Conservation (phyloP, 2,113 vertebrate species). For the Eptesicus fuscus region DNA sequence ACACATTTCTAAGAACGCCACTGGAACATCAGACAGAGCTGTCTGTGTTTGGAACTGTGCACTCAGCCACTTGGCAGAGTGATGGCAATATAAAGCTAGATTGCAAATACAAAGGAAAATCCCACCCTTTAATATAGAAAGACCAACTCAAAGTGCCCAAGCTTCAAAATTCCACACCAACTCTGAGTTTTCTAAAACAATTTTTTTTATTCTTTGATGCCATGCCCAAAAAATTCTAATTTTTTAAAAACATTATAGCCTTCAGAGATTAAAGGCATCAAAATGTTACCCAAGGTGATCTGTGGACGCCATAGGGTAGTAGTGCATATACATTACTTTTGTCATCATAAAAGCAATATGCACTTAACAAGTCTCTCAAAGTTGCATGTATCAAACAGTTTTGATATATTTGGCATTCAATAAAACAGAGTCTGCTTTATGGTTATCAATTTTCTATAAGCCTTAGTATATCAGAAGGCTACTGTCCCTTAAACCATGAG, state of each 20-base stretch:
- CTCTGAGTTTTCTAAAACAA: not conserved
- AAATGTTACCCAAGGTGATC: not conserved
- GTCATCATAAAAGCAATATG: not conserved
- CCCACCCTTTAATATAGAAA: not conserved
- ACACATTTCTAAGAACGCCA: conserved; percentile 30
- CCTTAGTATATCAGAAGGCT: not conserved
- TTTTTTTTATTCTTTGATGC: not conserved
- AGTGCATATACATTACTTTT: not conserved
- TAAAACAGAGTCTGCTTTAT: not conserved
- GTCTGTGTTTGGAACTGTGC: conserved; percentile 18
- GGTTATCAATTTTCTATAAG: not conserved
- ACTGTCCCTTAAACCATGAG: not conserved
- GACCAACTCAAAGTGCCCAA: not conserved
- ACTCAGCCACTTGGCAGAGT: not conserved
- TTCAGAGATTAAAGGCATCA: not conserved
- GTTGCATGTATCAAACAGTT: not conserved
- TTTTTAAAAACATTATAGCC: not conserved
- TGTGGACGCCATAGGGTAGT: not conserved
- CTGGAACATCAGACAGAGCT: conserved; percentile 26
- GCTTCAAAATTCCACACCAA: not conserved
- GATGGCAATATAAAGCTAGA: conserved; percentile 5
- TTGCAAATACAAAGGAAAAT: not conserved
- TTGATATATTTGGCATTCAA: not conserved
- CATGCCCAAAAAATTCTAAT: not conserved
- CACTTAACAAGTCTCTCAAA: conserved; percentile 1